phyloP scores from a whole-genome alignment of 2,888 invertebrate species.

The Microctonus hyperodae region DNA sequence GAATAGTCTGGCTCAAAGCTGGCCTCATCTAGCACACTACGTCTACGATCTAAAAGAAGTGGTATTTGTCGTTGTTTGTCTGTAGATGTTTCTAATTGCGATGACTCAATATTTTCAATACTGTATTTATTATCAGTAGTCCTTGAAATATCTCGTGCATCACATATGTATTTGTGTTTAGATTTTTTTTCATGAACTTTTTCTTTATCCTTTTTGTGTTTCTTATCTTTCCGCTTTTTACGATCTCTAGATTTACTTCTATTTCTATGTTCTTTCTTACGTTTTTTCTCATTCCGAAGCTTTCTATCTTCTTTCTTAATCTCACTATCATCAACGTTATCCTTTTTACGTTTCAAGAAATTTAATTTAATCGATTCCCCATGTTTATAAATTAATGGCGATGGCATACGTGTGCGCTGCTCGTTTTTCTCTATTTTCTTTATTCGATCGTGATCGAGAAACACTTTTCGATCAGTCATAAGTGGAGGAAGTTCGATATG shows the following conservation, averaged over 20 bases:
- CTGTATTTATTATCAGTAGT: constrained; percentile 34
- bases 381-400: constrained; percentile 42
- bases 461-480: constrained; percentile 58
- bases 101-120: constrained; percentile 40
- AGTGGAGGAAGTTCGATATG: constrained; percentile 44
- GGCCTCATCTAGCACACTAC: constrained; percentile 75
- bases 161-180: constrained; percentile 55
- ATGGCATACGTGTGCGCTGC: constrained; percentile 41
- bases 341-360: constrained; percentile 48
- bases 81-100: constrained; percentile 45
- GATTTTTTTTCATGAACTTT: constrained; percentile 57
- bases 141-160: constrained; percentile 33
- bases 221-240: constrained; percentile 63
- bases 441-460: constrained; percentile 56
- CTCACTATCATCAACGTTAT: constrained; percentile 57
- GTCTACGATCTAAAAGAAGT: constrained; percentile 68
- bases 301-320: constrained; percentile 46
- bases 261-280: constrained; percentile 58
- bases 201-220: constrained; percentile 63
- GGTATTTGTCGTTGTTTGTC: constrained; percentile 56
- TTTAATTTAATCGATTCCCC: constrained; percentile 44
- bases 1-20: constrained; percentile 81
- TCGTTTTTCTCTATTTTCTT: constrained; percentile 60
- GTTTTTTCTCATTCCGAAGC: constrained; percentile 50
- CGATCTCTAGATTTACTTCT: constrained; percentile 57